Base-by-base conservation (phyloP, 2,888 invertebrate species). In the Pollenia griseotomentosa region DNA sequence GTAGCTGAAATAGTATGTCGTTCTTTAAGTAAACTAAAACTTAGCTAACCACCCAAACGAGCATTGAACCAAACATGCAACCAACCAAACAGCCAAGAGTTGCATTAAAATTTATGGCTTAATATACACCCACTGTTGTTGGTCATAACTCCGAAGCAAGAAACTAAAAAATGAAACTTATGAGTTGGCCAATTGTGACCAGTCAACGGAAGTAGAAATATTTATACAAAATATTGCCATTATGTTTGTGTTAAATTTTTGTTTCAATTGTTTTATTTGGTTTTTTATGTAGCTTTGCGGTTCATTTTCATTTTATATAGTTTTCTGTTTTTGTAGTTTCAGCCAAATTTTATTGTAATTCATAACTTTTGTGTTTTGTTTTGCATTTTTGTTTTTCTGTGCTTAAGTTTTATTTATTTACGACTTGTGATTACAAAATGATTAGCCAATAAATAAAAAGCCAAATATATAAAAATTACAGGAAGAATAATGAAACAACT, bases 161-260 rank as follows among this genome's bases (percentile, higher is more conserved):
- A 33, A 40, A 10, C 11, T 4, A 48, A 48, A 57, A 82, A 65
- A 12, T 19, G 14, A 48, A 75, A 68, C 19, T 74, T 82, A 63
- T 70, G 81, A 83, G 65, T 73, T 78, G 78, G 65, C 65, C 73
- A 78, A 66, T 83, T 83, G 71, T 73, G 66, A 78, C 59, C 78
- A 73, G 66, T 59, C 44, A 78, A 73, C 40, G 65, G 44, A 73
- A 73, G 65, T 73, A 78, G 16, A 83, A 78, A 66, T 78, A 83
- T 78, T 65, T 83, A 33, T 73, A 83, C 59, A 78, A 83, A 78
- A 78, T 66, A 73, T 78, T 78, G 63, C 65, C 71, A 73, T 83
- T 83, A 73, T 78, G 55, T 63, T 77, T 78, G 65, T 73, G 65
- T 78, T 57, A 42, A 42, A 65, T 33, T 65, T 55, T 40, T 68